Base-by-base conservation (phyloP, 2,113 vertebrate genomes). In the Limanda limanda region DNA sequence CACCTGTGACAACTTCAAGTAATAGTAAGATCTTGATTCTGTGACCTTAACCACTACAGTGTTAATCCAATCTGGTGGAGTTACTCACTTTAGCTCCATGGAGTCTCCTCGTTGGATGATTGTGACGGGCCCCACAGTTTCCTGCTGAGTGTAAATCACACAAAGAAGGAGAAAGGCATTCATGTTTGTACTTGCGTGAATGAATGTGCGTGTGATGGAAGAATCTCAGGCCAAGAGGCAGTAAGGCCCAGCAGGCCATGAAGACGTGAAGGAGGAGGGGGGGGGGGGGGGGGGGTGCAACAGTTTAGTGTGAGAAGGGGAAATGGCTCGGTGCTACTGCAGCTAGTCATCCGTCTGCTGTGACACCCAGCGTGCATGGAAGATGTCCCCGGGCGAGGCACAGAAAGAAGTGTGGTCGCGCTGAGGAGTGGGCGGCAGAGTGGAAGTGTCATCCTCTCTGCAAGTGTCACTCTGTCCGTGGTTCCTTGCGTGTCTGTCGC, bases 301-400 rank as follows among this genome's bases (percentile, higher is more conserved):
- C 84, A 89, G 81, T 84, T 86, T 71, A 79, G 90, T 86, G 84
- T 83, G 82, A 87, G 75, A 76, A 79, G 81, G 73, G 84, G 88
- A 91, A 83, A 81, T 86, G 82, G 86, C 73, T 74, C 42, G 72
- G 72, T 35, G 82, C 80, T 83, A 55, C 68, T 85, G 76, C 81
- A 88, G 76, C 81, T 69, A 88, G 82, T 92, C 91, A 90, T 90
- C 84, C 81, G 85, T 94, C 89, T 92, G 88, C 83, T 88, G 82
- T 92, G 92, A 91, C 90, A 91, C 86, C 83, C 89, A 89, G 82
- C 78, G 69, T 85, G 83, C 69, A 71, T 68, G 52, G 83, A 85
- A 82, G 82, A 87, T 89, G 88, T 93, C 90, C 84, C 56, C 57
- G 3, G 84, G 79, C 85, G 42, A 54, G 67, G 84, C 83, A 58